Base-by-base conservation (phyloP, 1,140 invertebrate species). In the Drosophila orosa region DNA sequence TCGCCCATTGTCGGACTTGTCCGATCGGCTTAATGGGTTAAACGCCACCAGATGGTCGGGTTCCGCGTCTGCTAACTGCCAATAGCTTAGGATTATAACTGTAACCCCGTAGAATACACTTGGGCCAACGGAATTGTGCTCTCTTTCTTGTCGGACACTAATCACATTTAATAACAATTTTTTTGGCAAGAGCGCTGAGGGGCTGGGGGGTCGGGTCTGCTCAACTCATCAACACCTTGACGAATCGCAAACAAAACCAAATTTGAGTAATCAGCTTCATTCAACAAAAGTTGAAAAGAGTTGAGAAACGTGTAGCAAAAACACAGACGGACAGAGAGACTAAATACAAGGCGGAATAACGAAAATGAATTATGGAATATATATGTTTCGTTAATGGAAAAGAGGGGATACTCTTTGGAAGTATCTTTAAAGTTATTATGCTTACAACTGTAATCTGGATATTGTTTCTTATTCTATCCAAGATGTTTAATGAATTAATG, bases 191-290 rank as follows among this genome's bases (percentile, higher is more conserved):
- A n/a, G 10, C 35, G 24, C 13, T 9, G 1, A 3, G 9, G 17
- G 39, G 8, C 0, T 3, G 58, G 15, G 55, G 60, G 37, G 17
- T 9, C 37, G 47, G 31, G 31, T 69, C 48, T 69, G 65, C 67
- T 47, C 65, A 71, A 71, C 82, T 86, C 82, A 82, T 79, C 75
- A 73, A 87, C 74, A 74, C 84, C 83, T 83, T 89, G 83, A 87
- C 83, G 83, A 87, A 87, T 87, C 84, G 84, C 66, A 89, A 76
- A 87, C 83, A 87, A 87, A 83, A 74, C 84, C 81, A 89, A 87
- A 89, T 87, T 87, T 89, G 84, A 89, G 83, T 87, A 87, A 87
- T 87, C 83, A 87, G 83, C 83, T 89, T 87, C 76, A 87, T 87
- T 87, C 83, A 87, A 77, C 65, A 78, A 78, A 77, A 72, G 50